Conservation (phyloP, 2,797 vertebrate species). For the Alfaro cultratus region DNA sequence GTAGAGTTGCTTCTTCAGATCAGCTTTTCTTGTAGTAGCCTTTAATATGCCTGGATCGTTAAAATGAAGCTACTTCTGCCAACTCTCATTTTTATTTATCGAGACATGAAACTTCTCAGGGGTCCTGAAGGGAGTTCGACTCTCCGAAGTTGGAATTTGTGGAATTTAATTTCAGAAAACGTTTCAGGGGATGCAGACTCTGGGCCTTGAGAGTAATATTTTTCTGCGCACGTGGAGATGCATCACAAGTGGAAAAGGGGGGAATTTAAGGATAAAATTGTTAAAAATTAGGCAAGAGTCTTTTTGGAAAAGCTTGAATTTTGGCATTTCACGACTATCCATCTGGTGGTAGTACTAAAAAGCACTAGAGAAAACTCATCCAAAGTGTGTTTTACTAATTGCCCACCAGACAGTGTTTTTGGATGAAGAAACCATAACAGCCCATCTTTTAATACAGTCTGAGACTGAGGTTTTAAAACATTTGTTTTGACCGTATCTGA, state of each 20-base stretch:
- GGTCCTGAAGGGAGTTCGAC: slow-evolving; percentile 45
- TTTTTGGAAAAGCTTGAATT: slow-evolving; percentile 41
- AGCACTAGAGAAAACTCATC: slow-evolving; percentile 23
- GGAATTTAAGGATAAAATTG: slow-evolving; percentile 41
- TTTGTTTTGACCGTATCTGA: slow-evolving; percentile 29
- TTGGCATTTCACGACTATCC: slow-evolving; percentile 39
- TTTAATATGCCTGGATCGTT: slow-evolving; percentile 28
- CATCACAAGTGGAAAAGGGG: slow-evolving; percentile 30
- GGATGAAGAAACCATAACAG: slow-evolving; percentile 27
- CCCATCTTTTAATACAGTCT: slow-evolving; percentile 28
- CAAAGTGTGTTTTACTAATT: slow-evolving; percentile 39
- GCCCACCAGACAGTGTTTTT: slow-evolving; percentile 44
- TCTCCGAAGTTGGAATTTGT: slow-evolving; percentile 55
- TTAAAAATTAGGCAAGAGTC: slow-evolving; percentile 37
- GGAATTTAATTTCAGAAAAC: slow-evolving; percentile 69
- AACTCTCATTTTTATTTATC: slow-evolving; percentile 52
- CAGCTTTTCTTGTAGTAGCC: slow-evolving; percentile 18
- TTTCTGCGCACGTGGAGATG: slow-evolving; percentile 30
- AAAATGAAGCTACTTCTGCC: slow-evolving; percentile 38
- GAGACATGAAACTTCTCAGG: slow-evolving; percentile 41
- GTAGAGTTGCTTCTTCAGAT: slow-evolving; percentile 1
- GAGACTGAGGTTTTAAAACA: slow-evolving; percentile 52
- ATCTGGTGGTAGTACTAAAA: slow-evolving; percentile 48
- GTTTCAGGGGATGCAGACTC: slow-evolving; percentile 41
- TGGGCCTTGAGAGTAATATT: slow-evolving; percentile 23